phyloP scores from a whole-genome alignment of 2,797 vertebrate genomes.

The Alcedo quadribrachys region DNA sequence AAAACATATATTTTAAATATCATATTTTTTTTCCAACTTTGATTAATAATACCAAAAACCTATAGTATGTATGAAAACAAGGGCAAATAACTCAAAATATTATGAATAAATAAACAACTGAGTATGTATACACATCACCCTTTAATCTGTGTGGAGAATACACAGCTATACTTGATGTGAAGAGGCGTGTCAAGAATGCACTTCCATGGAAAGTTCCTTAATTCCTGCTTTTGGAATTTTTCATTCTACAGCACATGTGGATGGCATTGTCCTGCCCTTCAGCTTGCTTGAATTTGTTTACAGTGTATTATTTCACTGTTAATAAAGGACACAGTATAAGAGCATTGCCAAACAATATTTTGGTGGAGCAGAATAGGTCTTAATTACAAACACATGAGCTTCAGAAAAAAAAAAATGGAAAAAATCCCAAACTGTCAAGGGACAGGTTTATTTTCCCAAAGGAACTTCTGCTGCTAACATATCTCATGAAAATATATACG shows the following conservation, averaged over 20 bases:
- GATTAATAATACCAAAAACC: background rate
- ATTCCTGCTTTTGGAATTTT: background rate
- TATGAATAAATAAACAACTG: background rate
- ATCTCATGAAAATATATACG: conserved; percentile 6
- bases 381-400: background rate
- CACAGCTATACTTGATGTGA: background rate
- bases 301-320: background rate
- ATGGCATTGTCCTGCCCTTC: background rate
- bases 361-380: background rate
- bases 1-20: background rate
- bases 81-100: background rate
- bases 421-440: background rate
- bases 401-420: background rate
- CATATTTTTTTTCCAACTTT: background rate
- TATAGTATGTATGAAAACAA: background rate
- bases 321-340: background rate
- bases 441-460: conserved; percentile 18
- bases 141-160: background rate
- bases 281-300: conserved; percentile 10
- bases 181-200: background rate
- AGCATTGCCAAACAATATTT: background rate
- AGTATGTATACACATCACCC: background rate
- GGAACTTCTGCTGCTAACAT: conserved; percentile 2
- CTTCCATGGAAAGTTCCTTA: background rate
- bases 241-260: background rate